phyloP scores from a whole-genome alignment of 2,113 vertebrate species.

The Datnioides undecimradiatus region DNA sequence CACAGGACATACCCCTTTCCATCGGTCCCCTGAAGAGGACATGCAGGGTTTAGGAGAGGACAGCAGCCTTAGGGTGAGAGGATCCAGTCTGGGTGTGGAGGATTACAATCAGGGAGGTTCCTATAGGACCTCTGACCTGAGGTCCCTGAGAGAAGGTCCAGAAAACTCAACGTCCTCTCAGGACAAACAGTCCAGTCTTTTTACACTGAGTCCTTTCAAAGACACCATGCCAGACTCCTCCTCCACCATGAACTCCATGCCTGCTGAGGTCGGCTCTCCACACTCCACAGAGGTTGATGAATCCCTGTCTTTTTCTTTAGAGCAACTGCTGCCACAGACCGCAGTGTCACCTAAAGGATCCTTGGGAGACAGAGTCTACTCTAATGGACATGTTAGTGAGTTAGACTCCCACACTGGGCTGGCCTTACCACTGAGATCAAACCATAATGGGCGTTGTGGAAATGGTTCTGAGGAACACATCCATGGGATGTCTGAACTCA shows the following conservation, averaged over 20 bases:
- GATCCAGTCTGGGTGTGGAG: conserved; percentile 66
- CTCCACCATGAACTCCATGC: conserved; percentile 88
- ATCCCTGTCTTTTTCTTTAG: conserved; percentile 90
- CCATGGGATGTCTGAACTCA: conserved; percentile 51
- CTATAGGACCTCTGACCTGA: conserved; percentile 61
- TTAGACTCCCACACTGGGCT: conserved; percentile 70
- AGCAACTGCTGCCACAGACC: conserved; percentile 85
- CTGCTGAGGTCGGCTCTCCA: conserved; percentile 89
- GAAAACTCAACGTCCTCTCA: conserved; percentile 78
- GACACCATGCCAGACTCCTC: conserved; percentile 84
- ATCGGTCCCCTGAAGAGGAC: conserved; percentile 76
- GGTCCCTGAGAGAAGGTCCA: conserved; percentile 65
- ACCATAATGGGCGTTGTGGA: conserved; percentile 68
- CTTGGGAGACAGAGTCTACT: conserved; percentile 23
- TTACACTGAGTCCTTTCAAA: conserved; percentile 86
- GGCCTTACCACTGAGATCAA: conserved; percentile 76
- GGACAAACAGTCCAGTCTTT: conserved; percentile 83
- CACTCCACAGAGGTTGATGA: conserved; percentile 93
- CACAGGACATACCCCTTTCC: conserved; percentile 80
- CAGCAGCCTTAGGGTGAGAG: conserved; percentile 45
- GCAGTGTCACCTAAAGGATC: conserved; percentile 69
- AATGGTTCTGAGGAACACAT: conserved; percentile 65
- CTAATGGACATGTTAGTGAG: conserved; percentile 69
- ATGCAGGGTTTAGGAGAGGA: conserved; percentile 58
- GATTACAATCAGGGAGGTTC: conserved; percentile 53